phyloP scores from a whole-genome alignment of 64 coral and sea anemone genomes.

The Dendronephthya gigantea region DNA sequence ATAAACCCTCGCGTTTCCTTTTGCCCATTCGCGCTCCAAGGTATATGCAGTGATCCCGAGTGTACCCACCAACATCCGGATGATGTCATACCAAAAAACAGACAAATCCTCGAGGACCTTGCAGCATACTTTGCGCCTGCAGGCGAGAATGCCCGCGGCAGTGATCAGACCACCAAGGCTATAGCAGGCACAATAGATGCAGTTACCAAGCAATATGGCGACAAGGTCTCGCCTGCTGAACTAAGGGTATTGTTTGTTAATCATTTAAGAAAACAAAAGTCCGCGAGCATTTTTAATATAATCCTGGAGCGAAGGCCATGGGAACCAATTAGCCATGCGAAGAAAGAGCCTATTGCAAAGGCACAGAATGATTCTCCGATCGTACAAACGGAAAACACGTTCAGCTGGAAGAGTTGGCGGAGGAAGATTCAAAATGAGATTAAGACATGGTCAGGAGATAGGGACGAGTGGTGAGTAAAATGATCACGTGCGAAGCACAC shows the following conservation, averaged over 20 bases:
- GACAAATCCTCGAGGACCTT: background rate
- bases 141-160: background rate
- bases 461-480: background rate
- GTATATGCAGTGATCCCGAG: conserved; percentile 5
- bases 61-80: background rate
- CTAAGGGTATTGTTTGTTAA: background rate
- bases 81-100: background rate
- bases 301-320: background rate
- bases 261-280: conserved; percentile 4
- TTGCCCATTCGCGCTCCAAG: background rate
- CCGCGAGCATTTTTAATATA: background rate
- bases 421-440: background rate
- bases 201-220: background rate
- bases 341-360: background rate
- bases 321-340: background rate
- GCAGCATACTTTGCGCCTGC: background rate
- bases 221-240: background rate
- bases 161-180: background rate
- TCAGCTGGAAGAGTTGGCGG: background rate
- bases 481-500: background rate
- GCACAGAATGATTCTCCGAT: background rate
- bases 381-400: background rate
- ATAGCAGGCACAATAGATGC: background rate
- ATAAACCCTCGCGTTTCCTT: background rate
- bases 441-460: background rate